These are phyloP conservation scores for Saiga tatarica DNA, from an alignment of 2,113 vertebrate genomes.

Conservation along the genomic window DNA sequence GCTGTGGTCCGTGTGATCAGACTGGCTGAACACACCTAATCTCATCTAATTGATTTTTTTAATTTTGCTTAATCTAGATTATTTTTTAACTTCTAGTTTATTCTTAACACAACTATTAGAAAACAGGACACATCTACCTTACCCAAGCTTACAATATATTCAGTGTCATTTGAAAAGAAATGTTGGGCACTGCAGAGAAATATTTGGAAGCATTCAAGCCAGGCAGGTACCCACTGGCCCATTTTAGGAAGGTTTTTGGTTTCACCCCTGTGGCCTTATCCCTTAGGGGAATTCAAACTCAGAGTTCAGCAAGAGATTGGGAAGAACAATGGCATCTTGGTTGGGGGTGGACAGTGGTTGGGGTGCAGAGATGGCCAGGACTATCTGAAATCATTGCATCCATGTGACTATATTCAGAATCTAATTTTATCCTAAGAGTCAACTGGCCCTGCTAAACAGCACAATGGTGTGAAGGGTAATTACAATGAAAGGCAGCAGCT, in stretches of 20 bases:
- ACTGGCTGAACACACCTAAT: background rate
- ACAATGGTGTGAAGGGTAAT: background rate
- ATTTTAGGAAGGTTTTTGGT: background rate
- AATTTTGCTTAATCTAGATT: background rate
- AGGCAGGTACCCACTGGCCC: background rate
- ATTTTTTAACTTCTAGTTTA: background rate
- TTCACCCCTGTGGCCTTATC: background rate
- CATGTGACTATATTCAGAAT: background rate
- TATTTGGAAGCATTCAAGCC: background rate
- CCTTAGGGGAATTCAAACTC: background rate
- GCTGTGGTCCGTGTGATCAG: too few relatives aligned
- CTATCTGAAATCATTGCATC: conserved; percentile 1
- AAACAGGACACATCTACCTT: background rate
- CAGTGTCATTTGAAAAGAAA: background rate
- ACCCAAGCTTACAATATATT: background rate
- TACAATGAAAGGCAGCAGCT: background rate
- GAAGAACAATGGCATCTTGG: background rate
- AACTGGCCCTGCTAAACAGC: background rate
- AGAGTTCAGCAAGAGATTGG: background rate
- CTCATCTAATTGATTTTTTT: background rate
- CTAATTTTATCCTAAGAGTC: conserved; percentile 38
- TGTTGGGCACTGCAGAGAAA: background rate
- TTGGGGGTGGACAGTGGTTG: background rate
- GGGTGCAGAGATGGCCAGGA: background rate
- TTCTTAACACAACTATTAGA: background rate